A percentile compares a stretch with the other conserved stretches of the same genome.
Evolutionary conservation across 1,140 invertebrate genomes (phyloP).

Genomic region (Platorchestia sp.): DNA sequence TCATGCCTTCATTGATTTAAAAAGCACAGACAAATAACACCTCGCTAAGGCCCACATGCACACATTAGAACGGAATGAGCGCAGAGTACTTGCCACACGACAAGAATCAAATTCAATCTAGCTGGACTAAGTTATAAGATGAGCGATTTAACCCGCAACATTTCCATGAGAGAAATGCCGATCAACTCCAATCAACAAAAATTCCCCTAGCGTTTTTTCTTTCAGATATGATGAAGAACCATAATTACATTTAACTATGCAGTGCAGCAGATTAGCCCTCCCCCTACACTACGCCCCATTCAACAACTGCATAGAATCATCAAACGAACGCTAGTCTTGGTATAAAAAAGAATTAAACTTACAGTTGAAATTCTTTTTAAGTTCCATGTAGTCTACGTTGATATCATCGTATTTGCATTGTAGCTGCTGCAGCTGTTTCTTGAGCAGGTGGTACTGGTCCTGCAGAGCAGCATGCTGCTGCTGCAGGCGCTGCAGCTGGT

Average conservation of each 20-base stretch:
- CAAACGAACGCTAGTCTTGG: neutral
- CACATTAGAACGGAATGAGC: too few relatives aligned
- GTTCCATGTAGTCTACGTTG: slow-evolving; percentile 61
- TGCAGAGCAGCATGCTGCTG: neutral
- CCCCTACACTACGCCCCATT: too few relatives aligned
- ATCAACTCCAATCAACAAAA: too few relatives aligned
- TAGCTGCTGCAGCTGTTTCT: slow-evolving; percentile 60
- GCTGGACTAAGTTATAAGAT: too few relatives aligned
- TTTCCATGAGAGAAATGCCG: too few relatives aligned
- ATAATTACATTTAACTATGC: neutral
- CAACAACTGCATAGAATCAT: neutral
- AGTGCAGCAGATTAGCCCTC: neutral
- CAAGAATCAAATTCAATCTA: too few relatives aligned
- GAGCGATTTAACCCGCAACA: too few relatives aligned
- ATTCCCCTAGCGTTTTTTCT: too few relatives aligned
- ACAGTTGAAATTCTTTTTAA: slow-evolving; percentile 64
- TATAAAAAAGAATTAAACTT: neutral
- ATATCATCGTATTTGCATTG: slow-evolving; percentile 63
- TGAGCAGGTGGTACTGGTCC: slow-evolving; percentile 2
- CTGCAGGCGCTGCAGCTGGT: slow-evolving; percentile 1
- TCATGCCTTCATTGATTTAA: too few relatives aligned
- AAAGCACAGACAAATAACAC: too few relatives aligned
- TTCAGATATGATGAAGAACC: neutral
- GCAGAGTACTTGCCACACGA: too few relatives aligned
- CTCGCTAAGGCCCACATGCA: too few relatives aligned